Percentiles rank a stretch among this genome's conserved stretches.
phyloP scores from a whole-genome alignment of 2,113 vertebrate genomes.

The Rhynchomys soricoides region DNA sequence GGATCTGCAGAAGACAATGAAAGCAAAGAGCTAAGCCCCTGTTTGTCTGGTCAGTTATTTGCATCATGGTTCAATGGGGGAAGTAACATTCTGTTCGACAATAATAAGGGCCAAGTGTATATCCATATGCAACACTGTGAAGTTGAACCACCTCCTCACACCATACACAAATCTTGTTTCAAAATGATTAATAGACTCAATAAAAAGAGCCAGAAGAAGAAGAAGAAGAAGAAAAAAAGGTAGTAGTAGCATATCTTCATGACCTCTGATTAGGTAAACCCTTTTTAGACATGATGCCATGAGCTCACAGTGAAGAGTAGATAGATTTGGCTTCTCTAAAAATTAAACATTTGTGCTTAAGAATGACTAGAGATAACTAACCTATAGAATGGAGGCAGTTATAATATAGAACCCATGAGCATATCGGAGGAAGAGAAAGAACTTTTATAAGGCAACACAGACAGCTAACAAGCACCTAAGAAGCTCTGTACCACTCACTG shows the following conservation, averaged over 20 bases:
- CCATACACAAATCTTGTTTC: not conserved
- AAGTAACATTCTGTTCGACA: not conserved
- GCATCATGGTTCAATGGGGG: not conserved
- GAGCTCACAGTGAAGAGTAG: not conserved
- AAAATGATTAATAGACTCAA: not conserved
- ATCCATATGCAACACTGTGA: not conserved
- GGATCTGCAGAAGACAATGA: not conserved
- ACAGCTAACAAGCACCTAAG: not conserved
- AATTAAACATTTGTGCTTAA: not conserved
- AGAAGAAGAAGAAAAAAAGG: not conserved
- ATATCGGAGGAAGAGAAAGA: not conserved
- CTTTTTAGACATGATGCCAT: not conserved
- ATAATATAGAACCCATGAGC: not conserved
- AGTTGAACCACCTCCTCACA: not conserved
- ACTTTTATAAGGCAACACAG: not conserved
- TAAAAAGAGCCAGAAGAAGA: not conserved
- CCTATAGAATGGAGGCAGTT: not conserved
- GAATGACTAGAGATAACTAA: not conserved
- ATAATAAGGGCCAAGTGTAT: not conserved
- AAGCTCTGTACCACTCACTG: not conserved
- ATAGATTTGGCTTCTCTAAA: not conserved
- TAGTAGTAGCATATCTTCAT: not conserved
- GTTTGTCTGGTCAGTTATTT: too few relatives aligned
- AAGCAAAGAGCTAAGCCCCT: not conserved
- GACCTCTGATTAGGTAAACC: not conserved